A percentile compares a stretch with the other conserved stretches of the same genome.
These are phyloP conservation scores for Diabrotica undecimpunctata DNA, from an alignment of 1,140 invertebrate genomes.

Conservation along the genomic window DNA sequence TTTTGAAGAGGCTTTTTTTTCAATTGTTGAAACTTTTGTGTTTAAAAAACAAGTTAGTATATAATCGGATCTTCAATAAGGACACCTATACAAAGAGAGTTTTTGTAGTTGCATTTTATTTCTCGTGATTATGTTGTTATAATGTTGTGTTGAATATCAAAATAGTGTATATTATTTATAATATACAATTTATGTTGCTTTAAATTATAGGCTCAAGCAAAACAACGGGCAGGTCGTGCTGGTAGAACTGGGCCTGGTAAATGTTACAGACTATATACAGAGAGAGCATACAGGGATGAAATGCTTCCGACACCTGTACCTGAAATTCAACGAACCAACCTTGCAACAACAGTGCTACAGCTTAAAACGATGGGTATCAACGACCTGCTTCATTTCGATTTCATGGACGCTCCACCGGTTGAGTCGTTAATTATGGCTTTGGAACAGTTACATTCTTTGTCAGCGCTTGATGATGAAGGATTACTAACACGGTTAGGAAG, in stretches of 20 bases:
- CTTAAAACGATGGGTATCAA: constrained; percentile 99
- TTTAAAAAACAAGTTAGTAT: too few species aligned
- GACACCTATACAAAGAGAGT: too few species aligned
- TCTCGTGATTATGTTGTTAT: too few species aligned
- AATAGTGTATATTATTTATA: too few species aligned
- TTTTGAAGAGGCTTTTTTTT: too few species aligned
- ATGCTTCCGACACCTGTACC: constrained; percentile 99
- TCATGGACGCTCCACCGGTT: constrained; percentile 99
- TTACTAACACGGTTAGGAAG: constrained; percentile 88
- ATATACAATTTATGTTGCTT: too few species aligned
- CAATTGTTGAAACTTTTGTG: too few species aligned
- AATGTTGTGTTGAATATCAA: too few species aligned
- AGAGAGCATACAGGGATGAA: constrained; percentile 96
- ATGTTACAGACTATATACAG: constrained; percentile 96
- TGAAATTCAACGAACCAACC: constrained; percentile 97
- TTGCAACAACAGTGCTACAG: constrained; percentile 92
- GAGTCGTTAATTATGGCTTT: constrained; percentile 96
- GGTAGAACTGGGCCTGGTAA: constrained; percentile 97
- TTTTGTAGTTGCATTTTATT: too few species aligned
- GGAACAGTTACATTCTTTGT: constrained; percentile 94
- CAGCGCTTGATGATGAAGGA: constrained; percentile 96
- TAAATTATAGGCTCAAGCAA: constrained; percentile 79
- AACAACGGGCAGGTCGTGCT: constrained; percentile 93
- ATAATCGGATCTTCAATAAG: too few species aligned
- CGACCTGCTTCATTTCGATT: constrained; percentile 99